A percentile compares a stretch with the other conserved stretches of the same genome.
phyloP scores from a whole-genome alignment of 1,140 invertebrate genomes.

The Pteromalus puparum region DNA sequence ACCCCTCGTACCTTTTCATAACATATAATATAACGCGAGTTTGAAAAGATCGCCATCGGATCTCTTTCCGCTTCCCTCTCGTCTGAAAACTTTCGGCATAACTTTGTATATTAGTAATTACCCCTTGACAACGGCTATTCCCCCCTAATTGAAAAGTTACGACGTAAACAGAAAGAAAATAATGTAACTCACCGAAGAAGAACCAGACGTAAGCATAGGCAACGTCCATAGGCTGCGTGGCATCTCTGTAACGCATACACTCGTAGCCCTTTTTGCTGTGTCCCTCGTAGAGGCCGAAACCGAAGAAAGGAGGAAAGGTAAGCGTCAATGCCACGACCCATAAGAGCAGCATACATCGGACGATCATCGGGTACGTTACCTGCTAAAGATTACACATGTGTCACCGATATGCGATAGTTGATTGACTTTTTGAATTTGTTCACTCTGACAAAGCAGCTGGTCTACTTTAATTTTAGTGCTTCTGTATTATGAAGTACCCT shows the following conservation, averaged over 20 bases:
- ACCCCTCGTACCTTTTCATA: too few relatives aligned
- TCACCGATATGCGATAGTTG: constrained; percentile 48
- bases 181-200: constrained; percentile 79
- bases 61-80: too few relatives aligned
- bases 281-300: constrained; percentile 87
- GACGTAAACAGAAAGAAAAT: neutral
- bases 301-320: constrained; percentile 85
- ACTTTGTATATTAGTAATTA: too few relatives aligned
- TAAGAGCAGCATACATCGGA: constrained; percentile 81
- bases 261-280: constrained; percentile 59
- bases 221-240: constrained; percentile 78
- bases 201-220: constrained; percentile 88
- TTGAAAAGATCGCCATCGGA: too few relatives aligned
- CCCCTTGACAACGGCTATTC: too few relatives aligned
- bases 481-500: too few relatives aligned
- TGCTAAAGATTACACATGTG: constrained; percentile 77
- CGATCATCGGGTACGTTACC: constrained; percentile 86
- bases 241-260: constrained; percentile 85
- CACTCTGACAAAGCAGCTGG: too few relatives aligned
- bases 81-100: too few relatives aligned
- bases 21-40: too few relatives aligned
- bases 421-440: neutral
- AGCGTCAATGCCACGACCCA: constrained; percentile 82
- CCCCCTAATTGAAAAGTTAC: too few relatives aligned
- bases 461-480: too few relatives aligned